Conservation (phyloP, 1,140 invertebrate genomes). For the Aphelenchoides avenae region DNA sequence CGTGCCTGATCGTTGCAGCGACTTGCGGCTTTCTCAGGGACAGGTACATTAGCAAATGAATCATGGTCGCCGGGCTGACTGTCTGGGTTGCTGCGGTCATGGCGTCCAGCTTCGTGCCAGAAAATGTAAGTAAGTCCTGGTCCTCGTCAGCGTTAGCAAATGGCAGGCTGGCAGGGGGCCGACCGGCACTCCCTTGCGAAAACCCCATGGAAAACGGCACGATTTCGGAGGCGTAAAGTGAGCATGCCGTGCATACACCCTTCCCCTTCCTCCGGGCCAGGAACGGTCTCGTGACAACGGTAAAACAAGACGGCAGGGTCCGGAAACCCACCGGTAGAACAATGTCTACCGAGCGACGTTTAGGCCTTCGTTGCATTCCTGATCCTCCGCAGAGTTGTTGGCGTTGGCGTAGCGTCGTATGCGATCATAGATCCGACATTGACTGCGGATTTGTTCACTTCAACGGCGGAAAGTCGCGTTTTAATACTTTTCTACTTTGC, state of each 20-base stretch:
- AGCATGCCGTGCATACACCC: no score
- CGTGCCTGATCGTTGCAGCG: constrained; percentile 80
- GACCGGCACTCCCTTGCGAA: no score
- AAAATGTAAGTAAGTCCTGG: no score
- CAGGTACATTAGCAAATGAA: constrained; percentile 75
- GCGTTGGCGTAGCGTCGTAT: constrained; percentile 91
- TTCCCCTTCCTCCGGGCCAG: constrained; percentile 82
- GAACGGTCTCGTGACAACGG: constrained; percentile 84
- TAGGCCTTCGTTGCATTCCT: constrained; percentile 75
- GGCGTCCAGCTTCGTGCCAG: constrained; percentile 82
- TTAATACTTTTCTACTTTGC: constrained; percentile 97
- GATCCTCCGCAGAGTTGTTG: constrained; percentile 82
- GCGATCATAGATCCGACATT: constrained; percentile 98
- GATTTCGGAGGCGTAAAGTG: no score
- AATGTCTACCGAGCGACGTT: constrained; percentile 46
- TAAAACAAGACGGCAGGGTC: no score
- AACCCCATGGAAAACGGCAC: no score
- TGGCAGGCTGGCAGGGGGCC: no score
- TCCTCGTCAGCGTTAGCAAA: no score
- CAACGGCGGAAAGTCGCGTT: constrained; percentile 74
- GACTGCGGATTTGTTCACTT: constrained; percentile 85
- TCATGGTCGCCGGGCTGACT: constrained; percentile 85
- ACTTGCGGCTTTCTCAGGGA: constrained; percentile 96
- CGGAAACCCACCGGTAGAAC: constrained; percentile 68
- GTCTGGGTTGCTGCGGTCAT: constrained; percentile 90